Conservation (phyloP, 2,113 vertebrate genomes). For the Cercopithecus mona region DNA sequence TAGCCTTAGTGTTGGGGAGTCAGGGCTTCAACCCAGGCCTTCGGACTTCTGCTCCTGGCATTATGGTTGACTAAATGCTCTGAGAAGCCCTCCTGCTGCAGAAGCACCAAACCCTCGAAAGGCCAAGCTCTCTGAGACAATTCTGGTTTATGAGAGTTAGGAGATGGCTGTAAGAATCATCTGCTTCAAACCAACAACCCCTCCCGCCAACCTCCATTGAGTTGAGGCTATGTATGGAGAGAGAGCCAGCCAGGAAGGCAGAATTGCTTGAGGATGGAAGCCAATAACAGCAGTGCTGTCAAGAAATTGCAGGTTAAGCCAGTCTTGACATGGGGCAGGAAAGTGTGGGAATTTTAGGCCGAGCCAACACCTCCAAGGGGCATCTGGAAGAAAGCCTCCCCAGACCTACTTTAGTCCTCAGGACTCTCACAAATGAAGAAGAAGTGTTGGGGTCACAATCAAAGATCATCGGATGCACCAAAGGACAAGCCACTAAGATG, state of each 20-base stretch:
- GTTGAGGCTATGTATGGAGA: background rate
- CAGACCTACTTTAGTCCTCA: background rate
- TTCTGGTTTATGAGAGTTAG: background rate
- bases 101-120: background rate
- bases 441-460: background rate
- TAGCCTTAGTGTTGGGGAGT: too few species aligned
- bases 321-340: background rate
- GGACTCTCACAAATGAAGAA: background rate
- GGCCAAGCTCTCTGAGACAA: background rate
- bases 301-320: background rate
- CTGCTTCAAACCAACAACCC: background rate
- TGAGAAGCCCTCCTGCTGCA: background rate
- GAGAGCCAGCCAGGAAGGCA: background rate
- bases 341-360: background rate
- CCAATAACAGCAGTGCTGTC: background rate
- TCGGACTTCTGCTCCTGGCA: background rate
- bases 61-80: background rate
- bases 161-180: background rate
- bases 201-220: background rate
- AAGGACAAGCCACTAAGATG: background rate
- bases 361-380: background rate
- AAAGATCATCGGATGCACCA: background rate
- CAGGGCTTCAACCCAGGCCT: background rate
- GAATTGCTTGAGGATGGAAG: background rate
- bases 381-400: background rate